Base-by-base conservation (phyloP, 2,888 invertebrate species). In the Dolichomitus sp. region DNA sequence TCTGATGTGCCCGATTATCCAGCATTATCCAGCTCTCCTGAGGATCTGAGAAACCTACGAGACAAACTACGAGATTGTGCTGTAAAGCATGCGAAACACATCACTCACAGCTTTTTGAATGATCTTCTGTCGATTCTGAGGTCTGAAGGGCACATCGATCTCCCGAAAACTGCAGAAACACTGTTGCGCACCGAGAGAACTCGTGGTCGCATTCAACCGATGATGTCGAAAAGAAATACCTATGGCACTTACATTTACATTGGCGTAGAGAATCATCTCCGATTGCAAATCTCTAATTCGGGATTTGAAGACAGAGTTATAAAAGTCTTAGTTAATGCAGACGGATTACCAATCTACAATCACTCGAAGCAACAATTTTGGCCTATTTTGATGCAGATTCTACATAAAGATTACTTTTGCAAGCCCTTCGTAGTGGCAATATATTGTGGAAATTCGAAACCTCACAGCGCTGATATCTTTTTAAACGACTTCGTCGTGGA, bases 401-500 rank as follows among this genome's bases (percentile, higher is more conserved):
- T 37, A 14, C 19, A 74, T 57, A 65, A 42, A 2, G 72, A 83
- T 7, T 85, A 81, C 59, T 33, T 30, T 42, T 77, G 80, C 57
- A 68, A 70, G 17, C 83, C 84, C 11, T n/a, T 74, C 7, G 72
- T 80, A 48, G 72, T 75, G 33, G 83, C 78, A 54, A 23, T 84
- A 14, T 84, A 84, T 57, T 78, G 78, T 54, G 83, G 83, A 14
- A 76, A 84, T 66, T 84, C 84, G 2, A 86, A 84, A 50, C 84
- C 85, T n/a, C 27, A 42, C 42, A 42, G 48, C n/a, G 66, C 50
- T 9, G 40, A 79, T 1, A 33, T 80, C 9, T 85, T 77, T 78
- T 52, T 85, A 1, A 9, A 77, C 5, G 81, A 85, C 59, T 84
- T 86, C 37, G 72, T 86, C 12, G 14, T 59, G 52, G 84, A 85